These are phyloP conservation scores for Sebastes miniatus DNA, from an alignment of 2,797 vertebrate species.

Conservation along the genomic window DNA sequence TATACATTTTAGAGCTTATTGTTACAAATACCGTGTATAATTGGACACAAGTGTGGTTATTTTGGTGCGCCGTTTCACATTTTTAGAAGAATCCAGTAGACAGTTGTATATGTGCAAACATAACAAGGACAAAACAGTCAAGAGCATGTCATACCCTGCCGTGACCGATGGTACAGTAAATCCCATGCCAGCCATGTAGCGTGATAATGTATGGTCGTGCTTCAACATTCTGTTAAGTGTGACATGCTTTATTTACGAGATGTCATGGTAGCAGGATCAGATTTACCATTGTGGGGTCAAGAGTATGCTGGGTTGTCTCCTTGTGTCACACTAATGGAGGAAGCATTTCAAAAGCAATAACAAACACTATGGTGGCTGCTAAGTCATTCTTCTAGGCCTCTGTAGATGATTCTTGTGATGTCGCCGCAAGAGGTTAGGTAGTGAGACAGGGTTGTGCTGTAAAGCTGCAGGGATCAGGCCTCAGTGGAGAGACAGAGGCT, in stretches of 20 bases:
- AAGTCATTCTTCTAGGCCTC: background rate
- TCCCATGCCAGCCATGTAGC: background rate
- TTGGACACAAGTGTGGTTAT: background rate
- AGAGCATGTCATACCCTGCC: background rate
- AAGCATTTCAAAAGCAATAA: slow-evolving; percentile 22
- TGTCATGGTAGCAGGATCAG: slow-evolving; percentile 22
- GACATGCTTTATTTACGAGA: slow-evolving; percentile 42
- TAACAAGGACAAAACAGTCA: background rate
- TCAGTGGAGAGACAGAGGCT: background rate
- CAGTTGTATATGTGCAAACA: background rate
- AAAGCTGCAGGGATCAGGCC: slow-evolving; percentile 10
- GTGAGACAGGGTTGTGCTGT: background rate
- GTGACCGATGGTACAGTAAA: slow-evolving; percentile 5
- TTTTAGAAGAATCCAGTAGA: background rate
- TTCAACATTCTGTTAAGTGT: background rate
- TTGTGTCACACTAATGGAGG: slow-evolving; percentile 1
- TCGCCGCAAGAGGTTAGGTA: background rate
- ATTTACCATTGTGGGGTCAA: slow-evolving; percentile 9
- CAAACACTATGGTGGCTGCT: slow-evolving; percentile 2
- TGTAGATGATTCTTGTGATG: background rate
- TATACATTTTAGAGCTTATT: background rate
- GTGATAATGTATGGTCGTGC: background rate
- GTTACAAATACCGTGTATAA: background rate
- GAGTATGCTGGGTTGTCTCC: slow-evolving; percentile 1
- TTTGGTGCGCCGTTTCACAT: background rate